phyloP scores from a whole-genome alignment of 2,797 vertebrate species.

The Enteromius afrohamiltoni region DNA sequence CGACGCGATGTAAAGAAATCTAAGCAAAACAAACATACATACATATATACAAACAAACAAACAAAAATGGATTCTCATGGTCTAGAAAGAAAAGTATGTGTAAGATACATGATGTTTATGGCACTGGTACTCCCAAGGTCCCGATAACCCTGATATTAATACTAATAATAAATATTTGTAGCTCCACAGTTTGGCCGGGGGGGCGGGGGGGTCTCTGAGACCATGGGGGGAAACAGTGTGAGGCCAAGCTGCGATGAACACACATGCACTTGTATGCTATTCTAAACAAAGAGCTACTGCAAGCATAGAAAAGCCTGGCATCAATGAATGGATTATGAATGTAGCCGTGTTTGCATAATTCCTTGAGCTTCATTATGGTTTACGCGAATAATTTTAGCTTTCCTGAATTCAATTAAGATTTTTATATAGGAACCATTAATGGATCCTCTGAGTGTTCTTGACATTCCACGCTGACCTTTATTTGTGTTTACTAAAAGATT shows the following conservation, averaged over 20 bases:
- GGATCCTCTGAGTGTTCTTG: slow-evolving; percentile 53
- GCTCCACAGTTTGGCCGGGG: slow-evolving; percentile 30
- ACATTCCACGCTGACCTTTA: slow-evolving; percentile 63
- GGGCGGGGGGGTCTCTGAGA: slow-evolving; percentile 37
- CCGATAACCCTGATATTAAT: slow-evolving; percentile 42
- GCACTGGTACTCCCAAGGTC: slow-evolving; percentile 51
- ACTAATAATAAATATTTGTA: neutral
- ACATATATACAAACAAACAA: slow-evolving; percentile 64
- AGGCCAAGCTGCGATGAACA: slow-evolving; percentile 59
- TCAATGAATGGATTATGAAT: slow-evolving; percentile 47
- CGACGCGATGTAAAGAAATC: slow-evolving; percentile 72
- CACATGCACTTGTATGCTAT: slow-evolving; percentile 45
- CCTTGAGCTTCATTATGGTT: slow-evolving; percentile 1
- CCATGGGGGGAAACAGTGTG: slow-evolving; percentile 50
- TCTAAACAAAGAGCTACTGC: slow-evolving; percentile 52
- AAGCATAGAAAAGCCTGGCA: slow-evolving; percentile 49
- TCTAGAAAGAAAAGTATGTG: slow-evolving; percentile 63
- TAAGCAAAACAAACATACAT: slow-evolving; percentile 70
- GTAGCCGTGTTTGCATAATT: slow-evolving; percentile 37
- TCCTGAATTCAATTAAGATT: slow-evolving; percentile 19
- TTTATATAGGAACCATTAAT: slow-evolving; percentile 47
- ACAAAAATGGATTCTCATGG: slow-evolving; percentile 65
- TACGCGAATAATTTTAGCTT: neutral
- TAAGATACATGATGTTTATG: slow-evolving; percentile 59
- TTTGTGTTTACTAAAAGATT: slow-evolving; percentile 51